Conservation (phyloP, 1,140 invertebrate genomes). For the Agraylea sexmaculata region DNA sequence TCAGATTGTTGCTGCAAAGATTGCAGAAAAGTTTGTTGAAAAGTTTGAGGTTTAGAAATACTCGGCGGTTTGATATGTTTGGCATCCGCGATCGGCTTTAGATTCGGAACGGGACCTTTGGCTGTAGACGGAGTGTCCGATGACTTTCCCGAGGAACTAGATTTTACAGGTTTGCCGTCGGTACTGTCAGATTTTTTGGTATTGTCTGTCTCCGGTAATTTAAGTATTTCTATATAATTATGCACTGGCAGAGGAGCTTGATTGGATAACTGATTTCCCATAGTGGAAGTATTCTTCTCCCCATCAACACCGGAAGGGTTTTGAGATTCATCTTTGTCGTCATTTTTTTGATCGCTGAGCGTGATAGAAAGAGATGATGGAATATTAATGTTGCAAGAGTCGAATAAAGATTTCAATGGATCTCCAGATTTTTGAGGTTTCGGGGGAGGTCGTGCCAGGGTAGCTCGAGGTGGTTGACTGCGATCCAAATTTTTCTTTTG, state of each 20-base stretch:
- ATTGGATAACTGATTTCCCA: constrained; percentile 15
- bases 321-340: constrained; percentile 7
- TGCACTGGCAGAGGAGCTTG: constrained; percentile 40
- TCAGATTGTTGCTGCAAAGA: constrained; percentile 34
- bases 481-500: background rate
- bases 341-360: constrained; percentile 39
- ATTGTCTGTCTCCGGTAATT: constrained; percentile 38
- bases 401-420: constrained; percentile 42
- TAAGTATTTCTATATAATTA: constrained; percentile 48
- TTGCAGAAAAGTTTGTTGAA: constrained; percentile 40
- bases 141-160: constrained; percentile 18
- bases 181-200: constrained; percentile 25
- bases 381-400: constrained; percentile 47
- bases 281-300: constrained; percentile 13
- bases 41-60: constrained; percentile 33
- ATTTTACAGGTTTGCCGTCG: constrained; percentile 23
- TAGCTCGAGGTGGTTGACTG: background rate
- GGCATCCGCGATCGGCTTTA: constrained; percentile 39
- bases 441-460: background rate
- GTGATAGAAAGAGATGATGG: constrained; percentile 47
- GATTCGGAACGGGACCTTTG: constrained; percentile 39
- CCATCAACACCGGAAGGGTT: constrained; percentile 15
- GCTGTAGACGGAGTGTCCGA: constrained; percentile 23
- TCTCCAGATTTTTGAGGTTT: constrained; percentile 31
- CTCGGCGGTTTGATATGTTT: constrained; percentile 32